Evolutionary conservation across 2,797 vertebrate genomes (phyloP).

Genomic region (Dicrostonyx torquatus): DNA sequence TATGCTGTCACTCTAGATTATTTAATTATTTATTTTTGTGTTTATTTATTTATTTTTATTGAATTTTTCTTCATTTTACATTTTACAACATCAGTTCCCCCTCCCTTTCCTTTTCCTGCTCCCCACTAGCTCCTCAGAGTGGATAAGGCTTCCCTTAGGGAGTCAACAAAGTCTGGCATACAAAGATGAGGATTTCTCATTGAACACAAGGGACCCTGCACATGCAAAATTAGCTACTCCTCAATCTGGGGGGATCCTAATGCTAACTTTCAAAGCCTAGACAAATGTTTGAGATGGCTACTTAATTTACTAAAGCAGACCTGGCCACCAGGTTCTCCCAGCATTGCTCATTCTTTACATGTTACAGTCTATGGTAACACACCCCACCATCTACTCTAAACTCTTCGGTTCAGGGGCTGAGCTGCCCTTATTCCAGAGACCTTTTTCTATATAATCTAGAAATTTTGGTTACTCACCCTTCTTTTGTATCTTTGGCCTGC

Average conservation of each 20-base stretch:
- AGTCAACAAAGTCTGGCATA: no score
- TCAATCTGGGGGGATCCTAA: not conserved
- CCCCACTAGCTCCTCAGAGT: no score
- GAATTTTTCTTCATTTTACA: no score
- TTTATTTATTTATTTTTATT: no score
- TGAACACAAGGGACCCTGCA: not conserved
- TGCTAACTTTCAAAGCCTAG: not conserved
- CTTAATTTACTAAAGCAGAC: not conserved
- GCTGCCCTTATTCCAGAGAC: not conserved
- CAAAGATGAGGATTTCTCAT: not conserved
- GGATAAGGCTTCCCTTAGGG: no score
- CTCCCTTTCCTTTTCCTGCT: no score
- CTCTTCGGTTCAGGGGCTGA: not conserved
- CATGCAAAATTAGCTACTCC: not conserved
- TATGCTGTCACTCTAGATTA: not conserved
- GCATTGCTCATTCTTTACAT: not conserved
- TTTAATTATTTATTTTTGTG: not conserved
- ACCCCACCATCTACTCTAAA: no score
- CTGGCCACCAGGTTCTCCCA: not conserved
- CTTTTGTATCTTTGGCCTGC: not conserved
- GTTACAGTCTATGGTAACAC: not conserved
- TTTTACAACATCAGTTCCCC: no score
- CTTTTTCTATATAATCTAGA: not conserved
- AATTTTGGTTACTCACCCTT: not conserved
- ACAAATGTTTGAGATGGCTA: not conserved